These are phyloP conservation scores for Agrilus biguttatus DNA, from an alignment of 2,888 invertebrate species.

Conservation along the genomic window DNA sequence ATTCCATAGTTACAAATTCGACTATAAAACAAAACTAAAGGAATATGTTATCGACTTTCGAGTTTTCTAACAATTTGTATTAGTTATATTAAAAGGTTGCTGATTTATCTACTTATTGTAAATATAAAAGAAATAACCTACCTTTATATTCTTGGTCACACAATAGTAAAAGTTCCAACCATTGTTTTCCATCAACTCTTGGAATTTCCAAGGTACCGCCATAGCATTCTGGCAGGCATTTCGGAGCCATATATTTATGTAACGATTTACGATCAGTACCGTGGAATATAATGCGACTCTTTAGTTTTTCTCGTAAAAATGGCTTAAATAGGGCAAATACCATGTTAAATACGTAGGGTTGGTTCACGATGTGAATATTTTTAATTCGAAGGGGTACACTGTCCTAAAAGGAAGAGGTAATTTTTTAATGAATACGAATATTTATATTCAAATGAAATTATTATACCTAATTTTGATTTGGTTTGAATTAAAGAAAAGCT, in stretches of 20 bases:
- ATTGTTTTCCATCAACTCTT: conserved; percentile 52
- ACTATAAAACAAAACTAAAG: too few species aligned
- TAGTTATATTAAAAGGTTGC: too few species aligned
- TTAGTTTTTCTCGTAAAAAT: conserved; percentile 74
- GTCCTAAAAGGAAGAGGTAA: conserved; percentile 42
- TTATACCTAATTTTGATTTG: too few species aligned
- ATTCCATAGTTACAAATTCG: too few species aligned
- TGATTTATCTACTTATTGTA: neutral
- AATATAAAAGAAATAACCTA: conserved; percentile 16
- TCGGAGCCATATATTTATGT: conserved; percentile 56
- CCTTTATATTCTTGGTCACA: conserved; percentile 63
- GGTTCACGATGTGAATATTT: conserved; percentile 78
- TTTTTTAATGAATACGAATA: too few species aligned
- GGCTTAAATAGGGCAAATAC: conserved; percentile 82
- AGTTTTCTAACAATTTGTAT: too few species aligned
- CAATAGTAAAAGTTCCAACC: conserved; percentile 55
- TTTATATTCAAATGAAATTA: too few species aligned
- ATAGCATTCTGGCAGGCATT: conserved; percentile 55
- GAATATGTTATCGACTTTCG: too few species aligned
- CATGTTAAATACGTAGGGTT: conserved; percentile 80
- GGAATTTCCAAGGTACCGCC: conserved; percentile 59
- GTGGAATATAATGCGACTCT: conserved; percentile 66
- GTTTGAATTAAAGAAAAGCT: too few species aligned
- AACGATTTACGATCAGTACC: conserved; percentile 60
- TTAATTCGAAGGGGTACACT: conserved; percentile 74